These are phyloP conservation scores for Percopsis transmontana DNA, from an alignment of 2,113 vertebrate genomes.

Conservation along the genomic window DNA sequence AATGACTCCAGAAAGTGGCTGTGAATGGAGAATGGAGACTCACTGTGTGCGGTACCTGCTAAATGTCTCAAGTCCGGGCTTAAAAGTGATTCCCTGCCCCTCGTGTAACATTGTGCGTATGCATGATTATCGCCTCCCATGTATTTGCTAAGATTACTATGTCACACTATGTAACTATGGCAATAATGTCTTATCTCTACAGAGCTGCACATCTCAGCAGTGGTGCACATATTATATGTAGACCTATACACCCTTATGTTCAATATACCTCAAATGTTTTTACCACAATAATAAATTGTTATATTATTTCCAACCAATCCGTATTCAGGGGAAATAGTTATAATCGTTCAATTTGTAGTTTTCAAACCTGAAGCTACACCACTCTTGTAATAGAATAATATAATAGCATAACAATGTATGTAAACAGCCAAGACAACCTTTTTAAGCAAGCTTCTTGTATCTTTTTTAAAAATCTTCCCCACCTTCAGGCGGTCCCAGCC, in stretches of 20 bases:
- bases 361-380: no score
- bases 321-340: conserved; percentile 1
- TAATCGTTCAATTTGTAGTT: not conserved
- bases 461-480: no score
- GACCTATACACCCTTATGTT: no score
- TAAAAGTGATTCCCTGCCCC: not conserved
- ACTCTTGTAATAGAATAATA: no score
- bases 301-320: not conserved
- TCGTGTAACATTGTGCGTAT: not conserved
- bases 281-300: not conserved
- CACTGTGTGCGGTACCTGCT: not conserved
- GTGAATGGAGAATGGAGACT: not conserved
- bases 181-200: not conserved
- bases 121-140: not conserved
- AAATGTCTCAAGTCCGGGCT: not conserved
- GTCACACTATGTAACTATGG: not conserved
- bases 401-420: no score
- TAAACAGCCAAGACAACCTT: no score
- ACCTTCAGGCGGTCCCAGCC: no score
- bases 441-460: no score
- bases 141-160: not conserved
- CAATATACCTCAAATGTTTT: not conserved
- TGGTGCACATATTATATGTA: not conserved
- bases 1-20: no score
- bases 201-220: not conserved